Percentiles rank a stretch among this genome's conserved stretches.
Evolutionary conservation across 1,140 invertebrate species (phyloP).

Genomic region (Planococcus citri): DNA sequence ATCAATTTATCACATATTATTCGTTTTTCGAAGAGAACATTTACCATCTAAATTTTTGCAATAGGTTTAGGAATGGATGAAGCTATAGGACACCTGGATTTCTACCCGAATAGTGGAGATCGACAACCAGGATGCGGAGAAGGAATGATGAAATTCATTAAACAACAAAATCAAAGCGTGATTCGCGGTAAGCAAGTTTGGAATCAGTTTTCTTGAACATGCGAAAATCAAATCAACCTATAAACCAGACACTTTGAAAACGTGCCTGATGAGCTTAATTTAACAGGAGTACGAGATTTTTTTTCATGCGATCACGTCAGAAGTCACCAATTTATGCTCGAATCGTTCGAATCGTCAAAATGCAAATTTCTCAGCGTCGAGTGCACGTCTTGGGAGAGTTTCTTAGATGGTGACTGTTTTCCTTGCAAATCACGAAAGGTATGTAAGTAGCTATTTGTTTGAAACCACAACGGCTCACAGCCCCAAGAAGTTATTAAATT

Average conservation of each 20-base stretch:
- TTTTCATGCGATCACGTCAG: conserved; percentile 74
- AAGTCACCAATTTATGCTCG: conserved; percentile 71
- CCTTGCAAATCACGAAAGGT: conserved; percentile 41
- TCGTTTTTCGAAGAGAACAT: background rate
- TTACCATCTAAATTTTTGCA: too few relatives aligned
- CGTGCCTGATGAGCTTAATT: conserved; percentile 25
- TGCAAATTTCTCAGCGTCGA: conserved; percentile 64
- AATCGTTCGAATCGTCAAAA: conserved; percentile 58
- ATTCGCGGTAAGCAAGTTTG: conserved; percentile 43
- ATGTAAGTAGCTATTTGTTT: too few relatives aligned
- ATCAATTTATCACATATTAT: background rate
- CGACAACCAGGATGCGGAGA: conserved; percentile 73
- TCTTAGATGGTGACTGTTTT: conserved; percentile 57
- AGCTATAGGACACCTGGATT: conserved; percentile 73
- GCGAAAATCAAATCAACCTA: background rate
- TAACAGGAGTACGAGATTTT: conserved; percentile 53
- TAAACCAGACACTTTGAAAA: background rate
- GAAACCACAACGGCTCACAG: too few relatives aligned
- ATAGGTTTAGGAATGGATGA: conserved; percentile 66
- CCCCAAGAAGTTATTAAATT: too few relatives aligned
- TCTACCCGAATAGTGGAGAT: conserved; percentile 76
- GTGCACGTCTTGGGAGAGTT: conserved; percentile 65
- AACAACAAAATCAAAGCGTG: conserved; percentile 48
- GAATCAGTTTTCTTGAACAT: too few relatives aligned
- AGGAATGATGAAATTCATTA: conserved; percentile 52